Base-by-base conservation (phyloP, 2,888 invertebrate genomes). In the Sthenelais limicola region DNA sequence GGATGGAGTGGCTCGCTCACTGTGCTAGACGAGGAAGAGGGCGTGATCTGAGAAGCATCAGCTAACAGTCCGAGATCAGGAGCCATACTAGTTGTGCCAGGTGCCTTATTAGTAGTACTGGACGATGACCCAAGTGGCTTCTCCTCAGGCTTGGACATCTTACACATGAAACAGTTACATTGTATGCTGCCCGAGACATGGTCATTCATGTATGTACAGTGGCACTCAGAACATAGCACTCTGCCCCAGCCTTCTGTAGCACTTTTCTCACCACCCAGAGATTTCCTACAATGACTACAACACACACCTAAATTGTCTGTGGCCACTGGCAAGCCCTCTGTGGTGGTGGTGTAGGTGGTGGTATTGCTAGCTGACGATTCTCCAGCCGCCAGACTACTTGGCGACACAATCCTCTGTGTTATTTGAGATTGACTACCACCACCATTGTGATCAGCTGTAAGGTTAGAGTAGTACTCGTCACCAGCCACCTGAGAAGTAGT, bases 161-260 rank as follows among this genome's bases (percentile, higher is more conserved):
- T 7, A n/a, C 62, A 62, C 62, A 62, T 62, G 62, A 62, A 62
- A 43, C 62, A 62, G 24, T 24, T 21, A n/a, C 62, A 62, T 24
- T 33, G 24, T 5, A 38, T 33, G 24, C 5, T 62, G 62, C 62
- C 26, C 3, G 26, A 35, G 2, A 24, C 24, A 24, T 62, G 62
- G 24, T 62, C 62, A 28, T 62, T 43, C 62, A 62, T 62, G 38
- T 62, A 62, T 21, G 38, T 35, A 24, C 21, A 4, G 24, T 62
- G 62, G 62, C 62, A 62, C 62, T 62, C 62, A 5, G 62, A 35
- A 24, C 62, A 62, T 15, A 62, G 24, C 62, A 62, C 43, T 18
- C 62, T 35, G 12, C 62, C 62, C 62, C 62, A 62, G 35, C 62
- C 62, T n/a, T 62, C 62, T 2, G 62, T 38, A 1, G 62, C 62